Base-by-base conservation (phyloP, 2,113 vertebrate species). In the Aythya baeri region DNA sequence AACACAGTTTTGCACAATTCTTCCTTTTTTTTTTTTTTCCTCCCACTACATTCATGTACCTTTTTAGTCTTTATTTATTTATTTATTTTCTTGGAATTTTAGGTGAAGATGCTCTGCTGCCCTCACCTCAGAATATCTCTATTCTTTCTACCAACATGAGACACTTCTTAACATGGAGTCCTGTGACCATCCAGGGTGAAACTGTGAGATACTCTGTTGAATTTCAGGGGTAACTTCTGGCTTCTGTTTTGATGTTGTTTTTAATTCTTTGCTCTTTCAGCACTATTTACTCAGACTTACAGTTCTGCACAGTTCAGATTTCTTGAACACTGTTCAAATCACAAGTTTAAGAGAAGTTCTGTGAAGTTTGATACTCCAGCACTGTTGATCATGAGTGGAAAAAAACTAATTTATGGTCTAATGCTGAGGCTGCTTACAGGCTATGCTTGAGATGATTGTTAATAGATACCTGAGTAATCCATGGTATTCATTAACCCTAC, bases 81-180 rank as follows among this genome's bases (percentile, higher is more conserved):
- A 83, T 74, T 65, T 5, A 83, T 49, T 83, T 88, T 8, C 22
- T 87, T 20, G 11, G n/a, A 66, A 57, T 86, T 91, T 73, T 86
- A 98, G 97, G 57, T 84, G 88, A 78, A 94, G 94, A 79, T 27
- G 41, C 26, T 14, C 13, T 88, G 21, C 75, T 98, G 67, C 93
- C 97, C 75, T 84, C 96, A 46, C 98, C 98, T 74, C 97, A 97
- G 92, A 98, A 98, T 68, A 90, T 98, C 86, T 98, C 97, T 50
- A 95, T 98, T 32, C 76, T 95, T 23, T 98, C 98, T 62, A 94
- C 59, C 86, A 98, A 98, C 93, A 98, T 98, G 97, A 98, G 97
- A 88, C 98, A 98, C 83, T 86, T 97, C 73, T 86, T 98, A 65
- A 92, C 31, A 3, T 98, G 98, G 98, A 98, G 70, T 77, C 97